Conservation (phyloP, 2,113 vertebrate genomes). For the Chloebia gouldiae region DNA sequence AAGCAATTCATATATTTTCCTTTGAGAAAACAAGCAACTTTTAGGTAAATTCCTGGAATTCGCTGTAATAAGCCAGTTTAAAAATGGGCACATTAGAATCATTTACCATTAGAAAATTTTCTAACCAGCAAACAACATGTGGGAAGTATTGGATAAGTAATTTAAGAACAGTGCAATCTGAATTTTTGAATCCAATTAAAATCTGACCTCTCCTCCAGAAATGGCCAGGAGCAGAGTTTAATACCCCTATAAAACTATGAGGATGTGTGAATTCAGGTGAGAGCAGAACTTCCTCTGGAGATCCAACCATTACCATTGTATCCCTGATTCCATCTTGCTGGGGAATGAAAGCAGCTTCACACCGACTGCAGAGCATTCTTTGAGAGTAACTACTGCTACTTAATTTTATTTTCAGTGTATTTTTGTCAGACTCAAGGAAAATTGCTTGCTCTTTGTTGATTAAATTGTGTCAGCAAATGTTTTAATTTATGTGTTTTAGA, state of each 20-base stretch:
- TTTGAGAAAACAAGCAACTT: not conserved
- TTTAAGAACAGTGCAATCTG: not conserved
- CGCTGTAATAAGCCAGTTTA: not conserved
- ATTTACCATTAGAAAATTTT: not conserved
- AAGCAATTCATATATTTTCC: not conserved
- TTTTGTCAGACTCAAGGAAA: slow-evolving; percentile 2
- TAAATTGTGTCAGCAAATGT: not conserved
- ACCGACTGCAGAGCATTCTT: not conserved
- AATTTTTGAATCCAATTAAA: not conserved
- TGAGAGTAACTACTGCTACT: not conserved
- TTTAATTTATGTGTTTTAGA: slow-evolving; percentile 9
- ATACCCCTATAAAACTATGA: not conserved
- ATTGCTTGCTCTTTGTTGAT: not conserved
- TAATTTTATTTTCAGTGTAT: not conserved
- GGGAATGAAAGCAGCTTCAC: not conserved
- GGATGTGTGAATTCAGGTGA: not conserved
- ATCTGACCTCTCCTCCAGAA: not conserved
- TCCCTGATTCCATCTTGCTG: not conserved
- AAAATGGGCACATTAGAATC: not conserved
- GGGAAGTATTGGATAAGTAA: not conserved
- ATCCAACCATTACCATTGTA: not conserved
- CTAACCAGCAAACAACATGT: not conserved
- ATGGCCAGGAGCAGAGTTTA: not conserved
- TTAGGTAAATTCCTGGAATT: not conserved
- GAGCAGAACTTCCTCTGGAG: not conserved